Evolutionary conservation across 2,113 vertebrate species (phyloP).

Genomic region (Gorilla gorilla): DNA sequence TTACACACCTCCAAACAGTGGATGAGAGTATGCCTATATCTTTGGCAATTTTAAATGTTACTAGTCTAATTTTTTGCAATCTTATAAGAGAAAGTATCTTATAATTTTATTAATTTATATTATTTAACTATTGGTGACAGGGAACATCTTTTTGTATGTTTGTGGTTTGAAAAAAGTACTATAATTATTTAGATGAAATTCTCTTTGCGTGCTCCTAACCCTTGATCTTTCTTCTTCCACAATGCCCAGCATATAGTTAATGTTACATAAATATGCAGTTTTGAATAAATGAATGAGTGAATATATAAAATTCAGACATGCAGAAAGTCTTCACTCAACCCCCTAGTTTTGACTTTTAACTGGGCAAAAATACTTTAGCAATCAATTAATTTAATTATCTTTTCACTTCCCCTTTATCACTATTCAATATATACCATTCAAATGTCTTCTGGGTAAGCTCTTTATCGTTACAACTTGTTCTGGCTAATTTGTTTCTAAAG

Average conservation of each 20-base stretch:
- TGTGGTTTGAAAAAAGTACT: not conserved
- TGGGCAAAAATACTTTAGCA: not conserved
- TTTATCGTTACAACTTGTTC: conserved; percentile 13
- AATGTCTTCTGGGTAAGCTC: not conserved
- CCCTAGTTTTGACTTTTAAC: not conserved
- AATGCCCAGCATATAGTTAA: not conserved
- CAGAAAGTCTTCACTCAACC: not conserved
- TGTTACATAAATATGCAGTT: not conserved
- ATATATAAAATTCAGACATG: conserved; percentile 1
- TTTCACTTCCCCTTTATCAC: not conserved
- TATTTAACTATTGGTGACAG: not conserved
- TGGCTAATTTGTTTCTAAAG: conserved; percentile 30
- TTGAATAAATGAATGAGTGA: not conserved
- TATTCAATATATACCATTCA: not conserved
- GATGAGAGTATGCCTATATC: not conserved
- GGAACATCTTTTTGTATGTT: not conserved
- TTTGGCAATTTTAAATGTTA: conserved; percentile 4
- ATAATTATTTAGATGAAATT: conserved; percentile 35
- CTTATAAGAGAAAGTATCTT: not conserved
- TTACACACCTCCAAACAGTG: not conserved
- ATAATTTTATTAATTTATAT: not conserved
- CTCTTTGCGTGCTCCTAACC: not conserved
- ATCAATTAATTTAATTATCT: conserved; percentile 31
- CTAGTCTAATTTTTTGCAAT: not conserved
- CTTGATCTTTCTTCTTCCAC: not conserved